Base-by-base conservation (phyloP, 92 coral and sea anemone species). In the Desmophyllum pertusum region DNA sequence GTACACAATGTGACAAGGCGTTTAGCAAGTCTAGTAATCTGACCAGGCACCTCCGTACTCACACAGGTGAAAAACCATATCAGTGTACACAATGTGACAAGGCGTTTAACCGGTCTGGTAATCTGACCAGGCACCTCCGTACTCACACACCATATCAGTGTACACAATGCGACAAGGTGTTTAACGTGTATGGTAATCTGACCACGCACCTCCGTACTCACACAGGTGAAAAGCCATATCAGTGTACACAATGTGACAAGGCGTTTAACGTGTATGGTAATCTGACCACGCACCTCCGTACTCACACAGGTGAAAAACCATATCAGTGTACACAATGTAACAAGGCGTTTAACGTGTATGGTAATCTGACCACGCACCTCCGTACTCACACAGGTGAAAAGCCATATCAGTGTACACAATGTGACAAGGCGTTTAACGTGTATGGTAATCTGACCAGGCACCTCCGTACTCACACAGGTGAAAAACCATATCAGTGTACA, bases 191-290 rank as follows among this genome's bases (percentile, higher is more conserved):
- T n/a, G n/a, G n/a, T n/a, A n/a, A 14, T 82, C 86, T 71, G 53
- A 82, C 70, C 72, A 25, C 1, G 42, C 90, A 83, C 83, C 74
- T 74, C 57, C 75, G 83, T 52, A 90, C 86, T 55, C 86, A 87
- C 88, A 83, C 88, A 38, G 91, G 83, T 52, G 79, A 83, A 69
- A 82, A 79, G 70, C 88, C 76, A 53, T 87, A 65, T 77, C 78
- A 87, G 81, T 87, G 91, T 53, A 72, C 84, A 45, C 88, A 87
- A 30, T 90, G 88, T 79, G 75, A 78, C 67, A 90, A 86, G 85
- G 59, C 75, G 77, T 83, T 86, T 73, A 65, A n/a, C n/a, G n/a
- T n/a, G n/a, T n/a, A n/a, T n/a, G n/a, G n/a, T n/a, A n/a, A n/a
- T 55, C 62, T 55, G 62, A 87, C 73, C 64, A 6, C 5, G 63